Base-by-base conservation (phyloP, 2,888 invertebrate genomes). In the Mechanitis messenoides region DNA sequence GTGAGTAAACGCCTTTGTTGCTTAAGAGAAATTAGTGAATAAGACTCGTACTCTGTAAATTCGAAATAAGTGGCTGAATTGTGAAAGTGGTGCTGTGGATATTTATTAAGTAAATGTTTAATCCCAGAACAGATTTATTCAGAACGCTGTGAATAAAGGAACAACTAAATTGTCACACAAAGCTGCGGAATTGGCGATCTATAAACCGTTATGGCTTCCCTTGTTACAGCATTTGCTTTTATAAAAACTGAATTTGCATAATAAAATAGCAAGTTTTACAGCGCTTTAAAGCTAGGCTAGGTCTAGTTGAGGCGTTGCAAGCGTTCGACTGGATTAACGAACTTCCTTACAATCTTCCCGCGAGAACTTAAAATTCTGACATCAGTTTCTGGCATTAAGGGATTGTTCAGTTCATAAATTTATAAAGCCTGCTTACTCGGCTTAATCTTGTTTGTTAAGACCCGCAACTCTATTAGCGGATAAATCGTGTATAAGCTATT, bases 401-500 rank as follows among this genome's bases (percentile, higher is more conserved):
- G 79, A 80, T 83, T 69, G 68, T 71, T 73, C 76, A 69, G 74
- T 78, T 76, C 79, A 81, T 82, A 83, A 84, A 85, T 74, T 72
- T 79, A 82, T 83, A 79, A 85, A 79, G 73, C 78, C 76, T 69
- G 76, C 76, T 81, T 80, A 77, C 79, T 77, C 72, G 72, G 75
- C 75, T 78, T 83, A 85, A 86, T 87, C 83, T 79, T 82, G 79
- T 84, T 85, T 84, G 80, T 82, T 84, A 84, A 85, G 66, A 68
- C 79, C 81, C 78, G 72, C 74, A 76, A 80, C 81, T 81, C 81
- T 83, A 87, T 83, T 83, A 86, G 78, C 79, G 81, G 78, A 79
- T 81, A 84, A 85, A 83, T 83, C 77, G 78, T 80, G 64, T 70
- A 85, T 85, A 84, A 85, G 74, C 81, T 84, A 87, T 89, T 87